phyloP scores from a whole-genome alignment of 2,797 vertebrate species.

The Octomys mimax region DNA sequence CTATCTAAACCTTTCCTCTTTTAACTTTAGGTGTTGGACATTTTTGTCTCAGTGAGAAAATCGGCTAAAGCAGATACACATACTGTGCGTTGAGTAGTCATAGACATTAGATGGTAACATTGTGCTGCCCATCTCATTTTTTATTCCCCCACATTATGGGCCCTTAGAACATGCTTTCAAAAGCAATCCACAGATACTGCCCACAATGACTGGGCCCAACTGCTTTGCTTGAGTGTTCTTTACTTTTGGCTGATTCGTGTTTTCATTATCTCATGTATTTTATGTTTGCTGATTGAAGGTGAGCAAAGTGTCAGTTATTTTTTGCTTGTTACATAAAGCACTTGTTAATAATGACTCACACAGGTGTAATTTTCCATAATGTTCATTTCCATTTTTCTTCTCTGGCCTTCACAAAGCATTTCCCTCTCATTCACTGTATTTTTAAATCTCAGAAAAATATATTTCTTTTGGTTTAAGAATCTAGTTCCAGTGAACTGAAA shows the following conservation, averaged over 20 bases:
- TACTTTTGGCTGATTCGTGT: background rate
- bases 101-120: background rate
- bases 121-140: background rate
- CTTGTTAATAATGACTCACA: slow-evolving; percentile 38
- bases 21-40: background rate
- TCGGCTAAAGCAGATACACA: background rate
- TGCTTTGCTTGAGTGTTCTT: background rate
- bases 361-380: slow-evolving; percentile 48
- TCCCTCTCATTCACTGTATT: slow-evolving; percentile 44
- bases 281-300: slow-evolving; percentile 58
- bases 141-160: background rate
- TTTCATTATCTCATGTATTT: slow-evolving; percentile 47
- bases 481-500: slow-evolving; percentile 46
- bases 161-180: background rate
- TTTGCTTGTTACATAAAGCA: slow-evolving; percentile 49
- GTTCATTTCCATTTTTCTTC: background rate
- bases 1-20: background rate
- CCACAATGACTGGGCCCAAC: background rate
- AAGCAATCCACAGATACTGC: background rate
- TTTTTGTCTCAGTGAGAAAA: background rate
- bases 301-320: slow-evolving; percentile 45
- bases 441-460: slow-evolving; percentile 64
- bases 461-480: slow-evolving; percentile 53
- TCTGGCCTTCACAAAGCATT: background rate
- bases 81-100: background rate